Evolutionary conservation across 2,888 invertebrate genomes (phyloP).

Genomic region (Lasiommata megera): DNA sequence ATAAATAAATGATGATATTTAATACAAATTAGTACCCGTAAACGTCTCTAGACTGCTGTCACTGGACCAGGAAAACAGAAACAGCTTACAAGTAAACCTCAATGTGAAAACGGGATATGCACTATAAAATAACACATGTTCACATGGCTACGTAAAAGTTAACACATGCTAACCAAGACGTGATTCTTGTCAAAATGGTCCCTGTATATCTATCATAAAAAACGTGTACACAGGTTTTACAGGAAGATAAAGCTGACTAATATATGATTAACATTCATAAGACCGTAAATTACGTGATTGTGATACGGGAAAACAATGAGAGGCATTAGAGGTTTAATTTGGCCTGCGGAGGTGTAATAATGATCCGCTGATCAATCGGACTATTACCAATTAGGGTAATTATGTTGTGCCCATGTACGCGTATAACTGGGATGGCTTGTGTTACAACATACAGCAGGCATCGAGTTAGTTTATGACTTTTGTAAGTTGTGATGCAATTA

Average conservation of each 20-base stretch:
- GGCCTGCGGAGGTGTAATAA: constrained; percentile 22
- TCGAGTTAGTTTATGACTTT: background rate
- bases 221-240: constrained; percentile 2
- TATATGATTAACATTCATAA: constrained; percentile 23
- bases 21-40: too few relatives aligned
- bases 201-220: too few relatives aligned
- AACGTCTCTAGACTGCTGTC: too few relatives aligned
- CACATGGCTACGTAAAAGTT: too few relatives aligned
- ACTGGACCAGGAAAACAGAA: too few relatives aligned
- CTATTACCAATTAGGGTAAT: constrained; percentile 24
- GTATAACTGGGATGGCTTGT: constrained; percentile 4
- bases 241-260: constrained; percentile 19
- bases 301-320: constrained; percentile 23
- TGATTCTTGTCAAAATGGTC: too few relatives aligned
- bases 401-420: constrained; percentile 14
- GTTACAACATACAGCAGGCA: background rate
- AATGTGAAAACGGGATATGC: too few relatives aligned
- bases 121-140: too few relatives aligned
- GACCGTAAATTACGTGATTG: constrained; percentile 21
- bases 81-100: too few relatives aligned
- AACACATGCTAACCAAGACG: too few relatives aligned
- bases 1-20: too few relatives aligned
- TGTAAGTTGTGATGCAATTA: background rate
- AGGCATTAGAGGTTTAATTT: constrained; percentile 24
- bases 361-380: constrained; percentile 19